Evolutionary conservation across 2,113 vertebrate species (phyloP).

Genomic region (Centrocercus urophasianus): DNA sequence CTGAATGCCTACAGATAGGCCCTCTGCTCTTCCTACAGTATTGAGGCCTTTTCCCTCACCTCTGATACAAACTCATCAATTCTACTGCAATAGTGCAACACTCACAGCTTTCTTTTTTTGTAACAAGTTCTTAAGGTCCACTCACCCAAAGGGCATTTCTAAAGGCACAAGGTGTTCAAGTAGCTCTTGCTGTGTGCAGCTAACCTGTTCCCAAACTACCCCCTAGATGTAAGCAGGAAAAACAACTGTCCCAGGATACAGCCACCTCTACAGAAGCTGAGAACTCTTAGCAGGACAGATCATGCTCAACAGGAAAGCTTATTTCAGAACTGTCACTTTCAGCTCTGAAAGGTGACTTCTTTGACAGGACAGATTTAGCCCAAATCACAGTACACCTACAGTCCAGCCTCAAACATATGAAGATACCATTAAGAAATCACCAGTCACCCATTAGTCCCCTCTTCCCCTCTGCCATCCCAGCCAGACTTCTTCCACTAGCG

Average conservation of each 20-base stretch:
- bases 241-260: not conserved
- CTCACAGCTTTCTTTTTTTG: not conserved
- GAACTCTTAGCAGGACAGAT: not conserved
- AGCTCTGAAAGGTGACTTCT: not conserved
- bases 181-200: not conserved
- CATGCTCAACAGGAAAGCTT: not conserved
- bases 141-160: not conserved
- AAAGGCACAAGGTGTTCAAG: not conserved
- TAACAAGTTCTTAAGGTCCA: not conserved
- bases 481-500: constrained; percentile 51
- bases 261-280: not conserved
- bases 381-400: fast-evolving
- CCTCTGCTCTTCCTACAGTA: not conserved
- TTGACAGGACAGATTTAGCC: not conserved
- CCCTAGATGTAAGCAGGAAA: not conserved
- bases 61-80: not conserved
- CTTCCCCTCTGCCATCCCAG: constrained; percentile 80
- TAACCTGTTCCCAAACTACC: not conserved
- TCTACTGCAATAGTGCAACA: not conserved
- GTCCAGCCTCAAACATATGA: not conserved
- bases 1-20: not conserved
- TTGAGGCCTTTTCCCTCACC: not conserved
- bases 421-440: not conserved
- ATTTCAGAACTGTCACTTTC: not conserved
- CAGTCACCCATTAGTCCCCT: not conserved